Percentiles rank a stretch among this genome's conserved stretches.
These are phyloP conservation scores for Philantomba maxwellii DNA, from an alignment of 2,113 vertebrate species.

Conservation along the genomic window DNA sequence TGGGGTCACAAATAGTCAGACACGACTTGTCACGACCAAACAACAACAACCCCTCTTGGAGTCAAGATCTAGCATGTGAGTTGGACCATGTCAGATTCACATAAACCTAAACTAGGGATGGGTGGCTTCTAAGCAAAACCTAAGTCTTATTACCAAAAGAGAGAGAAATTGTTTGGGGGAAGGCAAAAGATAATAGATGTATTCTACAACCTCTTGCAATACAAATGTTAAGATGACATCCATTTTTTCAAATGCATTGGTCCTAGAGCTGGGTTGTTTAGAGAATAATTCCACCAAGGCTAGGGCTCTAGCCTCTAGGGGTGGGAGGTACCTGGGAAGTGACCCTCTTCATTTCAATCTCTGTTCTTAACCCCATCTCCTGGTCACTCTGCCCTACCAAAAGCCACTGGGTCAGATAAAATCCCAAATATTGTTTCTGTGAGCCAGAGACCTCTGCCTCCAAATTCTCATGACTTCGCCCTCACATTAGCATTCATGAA, in stretches of 20 bases:
- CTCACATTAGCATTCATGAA: slow-evolving; percentile 9
- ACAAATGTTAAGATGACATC: slow-evolving; percentile 1
- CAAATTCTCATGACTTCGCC: not conserved
- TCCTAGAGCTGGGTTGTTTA: not conserved
- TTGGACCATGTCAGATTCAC: not conserved
- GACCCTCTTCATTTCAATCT: not conserved
- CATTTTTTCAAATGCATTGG: not conserved
- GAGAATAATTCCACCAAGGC: not conserved
- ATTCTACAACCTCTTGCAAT: not conserved
- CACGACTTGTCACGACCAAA: not conserved
- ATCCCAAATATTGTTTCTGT: not conserved
- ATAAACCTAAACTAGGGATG: not conserved
- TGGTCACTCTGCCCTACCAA: not conserved
- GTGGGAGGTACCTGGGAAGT: not conserved
- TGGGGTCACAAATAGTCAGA: not conserved
- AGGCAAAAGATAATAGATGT: not conserved
- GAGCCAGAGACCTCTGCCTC: not conserved
- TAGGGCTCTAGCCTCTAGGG: not conserved
- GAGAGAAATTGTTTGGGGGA: not conserved
- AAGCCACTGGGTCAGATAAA: not conserved
- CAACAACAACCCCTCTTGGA: not conserved
- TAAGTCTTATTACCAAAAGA: not conserved
- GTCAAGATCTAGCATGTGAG: too few species aligned
- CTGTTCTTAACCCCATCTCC: not conserved
- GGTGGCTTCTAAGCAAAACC: not conserved